These are phyloP conservation scores for Apotomis betuletana DNA, from an alignment of 2,888 invertebrate genomes.

Conservation along the genomic window DNA sequence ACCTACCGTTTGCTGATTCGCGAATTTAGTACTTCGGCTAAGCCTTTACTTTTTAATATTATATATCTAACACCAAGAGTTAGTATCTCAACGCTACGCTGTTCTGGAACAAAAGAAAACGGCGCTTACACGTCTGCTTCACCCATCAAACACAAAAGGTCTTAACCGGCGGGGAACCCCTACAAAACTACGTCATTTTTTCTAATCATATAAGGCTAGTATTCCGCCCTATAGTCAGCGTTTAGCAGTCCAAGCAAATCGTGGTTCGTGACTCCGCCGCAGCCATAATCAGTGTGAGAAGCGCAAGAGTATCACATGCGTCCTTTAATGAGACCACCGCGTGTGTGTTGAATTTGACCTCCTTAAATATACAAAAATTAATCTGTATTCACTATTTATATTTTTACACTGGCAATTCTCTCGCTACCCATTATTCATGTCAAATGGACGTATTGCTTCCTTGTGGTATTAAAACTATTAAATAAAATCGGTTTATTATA, in stretches of 20 bases:
- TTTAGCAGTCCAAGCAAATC: conserved; percentile 55
- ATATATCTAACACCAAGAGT: not conserved
- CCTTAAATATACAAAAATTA: too few relatives aligned
- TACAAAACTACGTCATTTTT: not conserved
- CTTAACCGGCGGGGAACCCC: not conserved
- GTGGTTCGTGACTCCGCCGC: conserved; percentile 52
- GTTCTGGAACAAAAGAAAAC: too few relatives aligned
- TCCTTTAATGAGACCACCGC: conserved; percentile 75
- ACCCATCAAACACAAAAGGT: not conserved
- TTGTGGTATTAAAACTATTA: too few relatives aligned
- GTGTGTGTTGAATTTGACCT: too few relatives aligned
- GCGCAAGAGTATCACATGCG: conserved; percentile 59
- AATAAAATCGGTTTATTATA: too few relatives aligned
- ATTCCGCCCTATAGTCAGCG: conserved; percentile 55
- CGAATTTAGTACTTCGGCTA: too few relatives aligned
- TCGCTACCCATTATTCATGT: too few relatives aligned
- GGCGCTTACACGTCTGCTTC: not conserved
- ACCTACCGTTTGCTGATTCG: too few relatives aligned
- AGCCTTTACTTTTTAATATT: not conserved
- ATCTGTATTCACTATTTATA: too few relatives aligned
- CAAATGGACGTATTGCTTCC: too few relatives aligned
- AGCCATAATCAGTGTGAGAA: conserved; percentile 63
- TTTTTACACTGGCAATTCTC: too few relatives aligned
- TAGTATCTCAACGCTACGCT: too few relatives aligned
- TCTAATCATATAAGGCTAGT: conserved; percentile 21